Conservation (phyloP, 2,113 vertebrate genomes). For the Pleuronectes platessa region DNA sequence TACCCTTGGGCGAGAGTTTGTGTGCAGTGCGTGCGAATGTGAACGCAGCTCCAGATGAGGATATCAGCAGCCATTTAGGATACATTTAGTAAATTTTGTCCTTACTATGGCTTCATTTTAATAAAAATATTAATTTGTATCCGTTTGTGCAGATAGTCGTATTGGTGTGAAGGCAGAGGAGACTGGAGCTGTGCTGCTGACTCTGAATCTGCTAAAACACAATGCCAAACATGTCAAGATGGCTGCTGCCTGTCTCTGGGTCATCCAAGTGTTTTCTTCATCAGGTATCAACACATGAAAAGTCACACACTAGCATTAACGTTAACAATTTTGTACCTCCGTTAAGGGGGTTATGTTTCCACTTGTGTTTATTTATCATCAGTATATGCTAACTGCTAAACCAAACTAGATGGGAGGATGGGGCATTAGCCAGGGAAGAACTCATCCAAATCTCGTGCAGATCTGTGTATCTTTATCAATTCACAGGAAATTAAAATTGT, state of each 20-base stretch:
- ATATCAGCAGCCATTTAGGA: too few relatives aligned
- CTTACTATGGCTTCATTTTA: background rate
- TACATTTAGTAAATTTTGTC: background rate
- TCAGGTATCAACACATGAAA: slow-evolving; percentile 78
- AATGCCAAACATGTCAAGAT: slow-evolving; percentile 78
- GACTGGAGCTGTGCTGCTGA: slow-evolving; percentile 85
- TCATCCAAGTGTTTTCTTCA: slow-evolving; percentile 85
- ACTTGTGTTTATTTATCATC: background rate
- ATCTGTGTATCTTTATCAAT: background rate
- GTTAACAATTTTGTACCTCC: background rate
- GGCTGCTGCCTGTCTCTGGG: slow-evolving; percentile 89
- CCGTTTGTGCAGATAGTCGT: slow-evolving; percentile 80
- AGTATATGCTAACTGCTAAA: background rate
- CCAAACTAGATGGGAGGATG: background rate
- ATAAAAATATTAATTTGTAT: slow-evolving; percentile 16
- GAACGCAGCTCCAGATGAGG: too few relatives aligned
- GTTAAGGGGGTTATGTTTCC: background rate
- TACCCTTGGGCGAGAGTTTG: too few relatives aligned
- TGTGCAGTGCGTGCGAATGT: too few relatives aligned
- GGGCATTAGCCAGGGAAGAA: background rate
- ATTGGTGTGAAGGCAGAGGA: slow-evolving; percentile 91
- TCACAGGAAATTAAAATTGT: too few relatives aligned
- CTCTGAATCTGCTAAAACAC: slow-evolving; percentile 84
- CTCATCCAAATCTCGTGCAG: background rate
- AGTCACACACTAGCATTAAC: too few relatives aligned